Conservation (phyloP, 2,888 invertebrate genomes). For the Lomographa bimaculata region DNA sequence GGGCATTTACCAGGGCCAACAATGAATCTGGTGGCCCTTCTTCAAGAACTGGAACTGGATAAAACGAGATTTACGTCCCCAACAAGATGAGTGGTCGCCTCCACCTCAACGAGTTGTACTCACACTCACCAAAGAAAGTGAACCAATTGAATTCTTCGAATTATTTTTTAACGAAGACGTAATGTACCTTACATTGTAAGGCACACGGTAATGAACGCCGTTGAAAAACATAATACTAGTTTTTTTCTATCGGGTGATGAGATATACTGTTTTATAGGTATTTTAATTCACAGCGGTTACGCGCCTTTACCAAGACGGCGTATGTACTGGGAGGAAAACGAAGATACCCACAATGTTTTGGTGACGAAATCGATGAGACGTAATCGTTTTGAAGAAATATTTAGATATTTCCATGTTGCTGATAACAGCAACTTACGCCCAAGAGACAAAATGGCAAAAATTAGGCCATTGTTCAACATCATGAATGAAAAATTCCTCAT, state of each 20-base stretch:
- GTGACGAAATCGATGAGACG: constrained; percentile 29
- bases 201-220: constrained; percentile 9
- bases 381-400: constrained; percentile 38
- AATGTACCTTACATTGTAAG: constrained; percentile 5
- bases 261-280: constrained; percentile 27
- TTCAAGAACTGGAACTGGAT: background rate
- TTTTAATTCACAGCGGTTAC: constrained; percentile 42
- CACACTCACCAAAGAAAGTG: constrained; percentile 1
- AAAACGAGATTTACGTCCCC: constrained; percentile 4
- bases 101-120: constrained; percentile 8
- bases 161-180: constrained; percentile 12
- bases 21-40: background rate
- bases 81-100: constrained; percentile 2
- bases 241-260: constrained; percentile 11
- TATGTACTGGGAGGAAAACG: constrained; percentile 37
- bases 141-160: constrained; percentile 11
- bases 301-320: constrained; percentile 32
- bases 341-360: constrained; percentile 36
- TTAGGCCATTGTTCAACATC: no score
- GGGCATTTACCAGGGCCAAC: background rate
- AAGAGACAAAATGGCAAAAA: constrained; percentile 40
- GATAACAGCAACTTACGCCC: constrained; percentile 34
- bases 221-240: constrained; percentile 2
- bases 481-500: constrained; percentile 25
- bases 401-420: constrained; percentile 38